phyloP scores from a whole-genome alignment of 2,888 invertebrate species.

The Meghimatium bilineatum region DNA sequence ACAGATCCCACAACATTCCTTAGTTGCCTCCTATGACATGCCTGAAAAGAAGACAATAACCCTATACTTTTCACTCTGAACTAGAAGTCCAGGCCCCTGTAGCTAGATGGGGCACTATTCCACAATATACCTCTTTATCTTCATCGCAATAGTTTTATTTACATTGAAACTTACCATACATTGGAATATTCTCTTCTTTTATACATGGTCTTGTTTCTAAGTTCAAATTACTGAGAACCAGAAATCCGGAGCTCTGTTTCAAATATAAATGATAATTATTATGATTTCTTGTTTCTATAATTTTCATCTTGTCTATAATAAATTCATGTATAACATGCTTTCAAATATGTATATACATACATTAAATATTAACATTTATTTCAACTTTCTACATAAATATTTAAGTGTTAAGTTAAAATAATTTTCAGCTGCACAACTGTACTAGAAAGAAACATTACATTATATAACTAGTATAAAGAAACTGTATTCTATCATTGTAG shows the following conservation, averaged over 20 bases:
- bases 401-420: too few species aligned
- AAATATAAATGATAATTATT: constrained; percentile 25
- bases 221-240: constrained; percentile 80
- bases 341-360: background rate
- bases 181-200: background rate
- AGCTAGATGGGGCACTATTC: too few species aligned
- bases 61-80: too few species aligned
- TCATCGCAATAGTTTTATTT: background rate
- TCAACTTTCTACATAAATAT: background rate
- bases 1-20: too few species aligned
- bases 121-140: too few species aligned
- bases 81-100: too few species aligned
- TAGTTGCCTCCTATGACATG: too few species aligned
- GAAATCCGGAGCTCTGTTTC: constrained; percentile 76
- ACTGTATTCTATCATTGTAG: background rate
- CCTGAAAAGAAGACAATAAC: too few species aligned
- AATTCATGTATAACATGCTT: background rate
- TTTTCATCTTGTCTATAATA: background rate
- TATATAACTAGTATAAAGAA: too few species aligned
- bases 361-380: background rate
- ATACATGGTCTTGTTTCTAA: constrained; percentile 79
- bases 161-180: constrained; percentile 42
- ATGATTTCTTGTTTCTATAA: background rate
- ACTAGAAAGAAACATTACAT: too few species aligned
- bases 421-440: too few species aligned